A percentile compares a stretch with the other conserved stretches of the same genome.
Conservation (phyloP, 2,888 invertebrate species). For the Amblyjoppa proteus region DNA sequence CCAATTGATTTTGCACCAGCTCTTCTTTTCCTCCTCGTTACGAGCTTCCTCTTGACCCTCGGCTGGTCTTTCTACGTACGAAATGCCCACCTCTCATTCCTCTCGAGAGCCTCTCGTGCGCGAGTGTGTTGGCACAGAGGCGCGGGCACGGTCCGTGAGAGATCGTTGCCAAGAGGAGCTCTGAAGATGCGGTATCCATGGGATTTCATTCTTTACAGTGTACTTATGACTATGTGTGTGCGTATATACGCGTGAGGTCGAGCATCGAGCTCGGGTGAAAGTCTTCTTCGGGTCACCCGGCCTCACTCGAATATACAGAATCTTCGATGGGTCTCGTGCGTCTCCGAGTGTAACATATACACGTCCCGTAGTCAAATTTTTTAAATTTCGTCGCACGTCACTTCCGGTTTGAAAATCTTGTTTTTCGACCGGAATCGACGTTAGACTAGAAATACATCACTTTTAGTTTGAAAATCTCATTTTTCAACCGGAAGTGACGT, state of each 20-base stretch:
- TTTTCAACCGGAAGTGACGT: too few species aligned
- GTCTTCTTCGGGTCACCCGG: slow-evolving; percentile 77
- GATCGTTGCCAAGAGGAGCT: slow-evolving; percentile 57
- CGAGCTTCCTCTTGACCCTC: slow-evolving; percentile 28
- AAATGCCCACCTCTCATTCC: slow-evolving; percentile 46
- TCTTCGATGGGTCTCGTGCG: slow-evolving; percentile 31
- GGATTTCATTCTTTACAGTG: slow-evolving; percentile 50
- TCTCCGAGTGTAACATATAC: slow-evolving; percentile 62
- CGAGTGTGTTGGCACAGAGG: slow-evolving; percentile 47
- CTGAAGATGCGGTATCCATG: slow-evolving; percentile 48
- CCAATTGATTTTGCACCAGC: slow-evolving; percentile 3
- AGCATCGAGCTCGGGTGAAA: slow-evolving; percentile 78
- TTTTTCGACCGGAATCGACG: not conserved
- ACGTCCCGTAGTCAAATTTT: slow-evolving; percentile 68
- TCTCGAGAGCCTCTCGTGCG: slow-evolving; percentile 47
- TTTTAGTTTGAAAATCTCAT: too few species aligned
- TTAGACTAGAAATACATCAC: too few species aligned
- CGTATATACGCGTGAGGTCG: slow-evolving; percentile 77
- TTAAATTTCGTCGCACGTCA: slow-evolving; percentile 1
- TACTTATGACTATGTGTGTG: slow-evolving; percentile 34
- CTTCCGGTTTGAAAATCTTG: not conserved
- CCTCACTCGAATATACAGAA: slow-evolving; percentile 65
- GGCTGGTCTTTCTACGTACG: slow-evolving; percentile 16
- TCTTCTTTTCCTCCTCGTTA: not conserved
- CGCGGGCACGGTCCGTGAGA: slow-evolving; percentile 56